Base-by-base conservation (phyloP, 2,797 vertebrate species). In the Cyprinodon diabolis region DNA sequence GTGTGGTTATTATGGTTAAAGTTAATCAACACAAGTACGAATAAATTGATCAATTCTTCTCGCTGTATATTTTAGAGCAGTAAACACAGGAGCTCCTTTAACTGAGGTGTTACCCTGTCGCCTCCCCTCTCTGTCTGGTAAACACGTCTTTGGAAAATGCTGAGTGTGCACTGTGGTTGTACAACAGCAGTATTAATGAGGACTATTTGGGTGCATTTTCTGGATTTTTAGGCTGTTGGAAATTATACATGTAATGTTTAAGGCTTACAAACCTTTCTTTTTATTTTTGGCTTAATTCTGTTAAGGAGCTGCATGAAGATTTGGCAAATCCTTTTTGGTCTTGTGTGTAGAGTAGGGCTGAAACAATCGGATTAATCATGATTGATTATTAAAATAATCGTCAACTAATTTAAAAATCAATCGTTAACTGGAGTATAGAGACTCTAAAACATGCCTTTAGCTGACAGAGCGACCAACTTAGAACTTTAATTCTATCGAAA, bases 131-230 rank as follows among this genome's bases (percentile, higher is more conserved):
- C 84, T 87, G 81, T 86, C 88, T 93, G 85, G 88, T 93, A 92
- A 92, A 92, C 91, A 87, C 85, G 90, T 87, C 88, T 92, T 90
- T 92, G 89, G 90, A 93, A 93, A 94, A 90, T 84, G 90, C 93
- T 91, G 91, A 93, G 89, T 90, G 76, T 78, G 92, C 90, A 77
- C 75, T 92, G 87, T 93, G 92, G 91, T 91, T 93, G 92, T 92
- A 87, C 90, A 90, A 85, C 86, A 90, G 91, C 86, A 86, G 86
- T 91, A 90, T 93, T 89, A 93, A 93, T 89, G 90, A 90, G 89
- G 82, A 90, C 91, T 89, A 90, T 92, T 92, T 93, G 86, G 83
- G 91, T 87, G 80, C 84, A 51, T 88, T 87, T 90, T 74, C 74
- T 57, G 77, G 80, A 82, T 79, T 72, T 77, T 69, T 77, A 79